Percentiles rank a stretch among this genome's conserved stretches.
These are phyloP conservation scores for Cephus pygmeus DNA, from an alignment of 2,888 invertebrate species.

Conservation along the genomic window DNA sequence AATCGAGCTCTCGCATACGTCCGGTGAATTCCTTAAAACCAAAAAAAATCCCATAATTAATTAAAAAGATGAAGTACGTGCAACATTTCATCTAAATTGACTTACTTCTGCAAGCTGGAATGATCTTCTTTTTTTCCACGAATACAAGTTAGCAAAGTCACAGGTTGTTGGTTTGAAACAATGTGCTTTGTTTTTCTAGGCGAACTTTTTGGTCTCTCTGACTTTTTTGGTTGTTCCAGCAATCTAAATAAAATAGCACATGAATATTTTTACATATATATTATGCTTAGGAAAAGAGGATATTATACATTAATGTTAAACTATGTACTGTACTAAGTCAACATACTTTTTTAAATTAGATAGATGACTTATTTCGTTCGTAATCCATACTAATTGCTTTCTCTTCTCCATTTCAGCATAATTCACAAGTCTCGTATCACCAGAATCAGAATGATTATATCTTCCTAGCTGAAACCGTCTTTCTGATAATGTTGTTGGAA, in stretches of 20 bases:
- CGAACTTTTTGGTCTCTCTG: conserved; percentile 37
- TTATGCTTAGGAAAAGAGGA: not conserved
- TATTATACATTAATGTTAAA: conserved; percentile 1
- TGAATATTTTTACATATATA: not conserved
- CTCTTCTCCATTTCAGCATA: conserved; percentile 68
- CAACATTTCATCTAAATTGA: not conserved
- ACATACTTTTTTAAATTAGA: conserved; percentile 67
- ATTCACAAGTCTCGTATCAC: conserved; percentile 55
- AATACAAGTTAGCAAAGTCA: conserved; percentile 19
- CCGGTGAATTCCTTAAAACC: conserved; percentile 25
- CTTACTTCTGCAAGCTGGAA: conserved; percentile 14
- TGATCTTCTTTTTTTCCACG: conserved; percentile 19
- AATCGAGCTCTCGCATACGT: conserved; percentile 29
- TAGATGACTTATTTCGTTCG: conserved; percentile 70
- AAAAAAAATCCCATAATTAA: conserved; percentile 4
- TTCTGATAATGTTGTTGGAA: conserved; percentile 67
- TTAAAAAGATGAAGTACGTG: not conserved
- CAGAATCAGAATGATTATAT: conserved; percentile 48
- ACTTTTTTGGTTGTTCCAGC: conserved; percentile 56
- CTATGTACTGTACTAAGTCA: not conserved
- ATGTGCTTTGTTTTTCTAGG: conserved; percentile 33
- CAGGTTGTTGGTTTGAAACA: conserved; percentile 25
- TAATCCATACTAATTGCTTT: conserved; percentile 71
- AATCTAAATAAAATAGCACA: conserved; percentile 35
- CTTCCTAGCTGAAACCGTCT: conserved; percentile 61